A percentile compares a stretch with the other conserved stretches of the same genome.
These are phyloP conservation scores for Lasioglossum leucozonium DNA, from an alignment of 2,888 invertebrate species.

Conservation along the genomic window DNA sequence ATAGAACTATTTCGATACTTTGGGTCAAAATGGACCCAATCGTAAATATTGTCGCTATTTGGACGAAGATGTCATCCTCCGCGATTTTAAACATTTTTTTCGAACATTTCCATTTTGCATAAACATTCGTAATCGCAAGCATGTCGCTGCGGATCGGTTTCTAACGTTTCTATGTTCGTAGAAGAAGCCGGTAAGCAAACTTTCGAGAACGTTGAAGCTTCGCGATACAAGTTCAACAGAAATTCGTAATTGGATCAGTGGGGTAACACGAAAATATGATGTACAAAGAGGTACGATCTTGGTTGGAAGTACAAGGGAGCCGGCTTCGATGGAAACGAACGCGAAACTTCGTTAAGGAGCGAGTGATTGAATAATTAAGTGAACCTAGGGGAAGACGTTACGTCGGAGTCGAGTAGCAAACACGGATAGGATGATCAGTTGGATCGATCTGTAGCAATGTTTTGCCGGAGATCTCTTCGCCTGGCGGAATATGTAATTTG, in stretches of 20 bases:
- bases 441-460: constrained; percentile 57
- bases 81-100: no score
- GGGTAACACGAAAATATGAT: not conserved
- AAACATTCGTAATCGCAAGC: not conserved
- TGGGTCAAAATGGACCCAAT: no score
- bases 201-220: not conserved
- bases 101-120: not conserved
- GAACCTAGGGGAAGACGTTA: constrained; percentile 47
- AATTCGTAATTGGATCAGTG: not conserved
- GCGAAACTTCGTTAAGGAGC: constrained; percentile 37
- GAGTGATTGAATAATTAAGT: constrained; percentile 49
- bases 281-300: not conserved
- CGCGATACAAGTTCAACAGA: not conserved
- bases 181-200: not conserved
- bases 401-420: constrained; percentile 12
- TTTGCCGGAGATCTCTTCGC: constrained; percentile 57
- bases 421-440: constrained; percentile 40
- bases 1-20: no score
- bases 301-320: not conserved
- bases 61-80: no score
- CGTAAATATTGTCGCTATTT: no score
- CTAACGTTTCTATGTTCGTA: not conserved
- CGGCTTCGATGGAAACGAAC: constrained; percentile 20
- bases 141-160: constrained; percentile 3
- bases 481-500: constrained; percentile 59